A percentile compares a stretch with the other conserved stretches of the same genome.
Evolutionary conservation across 2,888 invertebrate species (phyloP).

Genomic region (Drosophila rellima): DNA sequence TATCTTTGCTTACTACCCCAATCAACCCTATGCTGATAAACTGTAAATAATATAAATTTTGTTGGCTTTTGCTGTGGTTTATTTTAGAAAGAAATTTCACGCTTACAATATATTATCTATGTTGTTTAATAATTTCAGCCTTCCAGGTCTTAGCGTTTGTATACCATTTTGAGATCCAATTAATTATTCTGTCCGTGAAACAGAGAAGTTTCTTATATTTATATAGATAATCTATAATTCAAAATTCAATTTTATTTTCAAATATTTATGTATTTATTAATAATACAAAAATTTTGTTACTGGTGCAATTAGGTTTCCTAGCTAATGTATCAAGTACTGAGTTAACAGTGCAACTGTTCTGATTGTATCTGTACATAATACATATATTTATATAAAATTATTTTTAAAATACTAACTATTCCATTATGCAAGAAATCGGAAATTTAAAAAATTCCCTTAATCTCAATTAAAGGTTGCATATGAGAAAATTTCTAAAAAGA

Average conservation of each 20-base stretch:
- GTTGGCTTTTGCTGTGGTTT: too few species aligned
- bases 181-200: too few species aligned
- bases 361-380: constrained; percentile 33
- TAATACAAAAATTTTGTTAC: neutral
- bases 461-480: neutral
- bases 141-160: too few species aligned
- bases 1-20: constrained; percentile 34
- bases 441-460: constrained; percentile 20
- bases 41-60: too few species aligned
- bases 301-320: constrained; percentile 15
- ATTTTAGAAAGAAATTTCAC: too few species aligned
- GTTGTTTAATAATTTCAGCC: too few species aligned
- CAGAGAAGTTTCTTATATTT: too few species aligned
- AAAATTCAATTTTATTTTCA: neutral
- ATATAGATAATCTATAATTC: too few species aligned
- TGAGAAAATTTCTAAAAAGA: neutral
- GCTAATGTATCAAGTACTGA: constrained; percentile 43
- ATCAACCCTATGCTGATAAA: constrained; percentile 3
- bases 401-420: constrained; percentile 27
- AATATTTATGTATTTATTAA: neutral
- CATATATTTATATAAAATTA: neutral
- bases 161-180: too few species aligned
- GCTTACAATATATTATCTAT: too few species aligned
- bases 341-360: constrained; percentile 34
- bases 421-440: neutral